A percentile compares a stretch with the other conserved stretches of the same genome.
phyloP scores from a whole-genome alignment of 2,797 vertebrate genomes.

The Sebastes alutus region DNA sequence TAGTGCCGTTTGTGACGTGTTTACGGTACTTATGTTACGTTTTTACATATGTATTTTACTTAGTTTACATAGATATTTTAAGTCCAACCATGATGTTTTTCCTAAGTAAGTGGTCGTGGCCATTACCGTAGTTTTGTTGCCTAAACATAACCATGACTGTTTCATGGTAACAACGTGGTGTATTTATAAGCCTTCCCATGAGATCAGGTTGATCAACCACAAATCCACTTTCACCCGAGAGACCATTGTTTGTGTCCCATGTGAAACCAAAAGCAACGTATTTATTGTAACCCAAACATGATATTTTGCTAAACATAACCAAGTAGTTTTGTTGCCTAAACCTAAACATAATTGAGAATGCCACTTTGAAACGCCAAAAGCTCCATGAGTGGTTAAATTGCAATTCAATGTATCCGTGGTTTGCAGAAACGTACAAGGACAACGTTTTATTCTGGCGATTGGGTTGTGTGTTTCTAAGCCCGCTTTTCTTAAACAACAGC shows the following conservation, averaged over 20 bases:
- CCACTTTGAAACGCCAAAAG: not conserved
- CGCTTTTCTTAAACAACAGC: not conserved
- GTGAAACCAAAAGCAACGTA: not conserved
- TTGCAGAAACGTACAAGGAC: not conserved
- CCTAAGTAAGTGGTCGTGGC: too few species aligned
- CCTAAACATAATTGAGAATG: not conserved
- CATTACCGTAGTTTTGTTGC: not conserved
- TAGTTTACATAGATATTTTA: too few species aligned
- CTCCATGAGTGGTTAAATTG: not conserved
- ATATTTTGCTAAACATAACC: not conserved
- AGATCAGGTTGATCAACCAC: too few species aligned
- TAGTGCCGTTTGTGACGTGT: not conserved
- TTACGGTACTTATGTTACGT: not conserved
- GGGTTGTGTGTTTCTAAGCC: not conserved
- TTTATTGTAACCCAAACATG: not conserved
- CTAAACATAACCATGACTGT: too few species aligned
- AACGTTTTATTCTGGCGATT: not conserved
- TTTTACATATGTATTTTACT: not conserved
- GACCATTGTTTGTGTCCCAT: not conserved
- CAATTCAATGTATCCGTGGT: fast-evolving
- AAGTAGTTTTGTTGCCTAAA: not conserved
- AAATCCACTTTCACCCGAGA: too few species aligned
- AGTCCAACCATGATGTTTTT: not conserved
- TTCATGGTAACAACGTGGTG: too few species aligned
- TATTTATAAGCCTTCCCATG: not conserved